Evolutionary conservation across 2,797 vertebrate genomes (phyloP).

Genomic region (Natrix natrix): DNA sequence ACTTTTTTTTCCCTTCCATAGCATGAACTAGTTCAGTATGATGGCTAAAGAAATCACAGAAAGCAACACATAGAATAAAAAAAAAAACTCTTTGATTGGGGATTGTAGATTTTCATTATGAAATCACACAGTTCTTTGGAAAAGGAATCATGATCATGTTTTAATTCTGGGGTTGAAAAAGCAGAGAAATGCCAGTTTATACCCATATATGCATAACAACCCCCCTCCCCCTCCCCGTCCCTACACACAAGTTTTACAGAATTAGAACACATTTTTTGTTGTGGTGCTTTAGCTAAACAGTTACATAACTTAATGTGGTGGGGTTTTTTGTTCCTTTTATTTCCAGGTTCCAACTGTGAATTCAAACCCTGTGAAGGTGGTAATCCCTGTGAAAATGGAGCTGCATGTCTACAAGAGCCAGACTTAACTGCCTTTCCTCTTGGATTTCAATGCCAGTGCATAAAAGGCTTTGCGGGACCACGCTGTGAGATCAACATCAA

Average conservation of each 20-base stretch:
- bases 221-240: no score
- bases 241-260: background rate
- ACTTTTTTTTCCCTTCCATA: background rate
- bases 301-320: conserved; percentile 37
- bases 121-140: background rate
- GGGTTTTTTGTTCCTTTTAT: conserved; percentile 41
- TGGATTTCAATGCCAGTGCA: conserved; percentile 79
- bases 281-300: background rate
- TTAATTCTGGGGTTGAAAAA: background rate
- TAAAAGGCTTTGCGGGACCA: conserved; percentile 75
- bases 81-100: background rate
- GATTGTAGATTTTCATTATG: background rate
- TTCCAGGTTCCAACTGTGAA: conserved; percentile 80
- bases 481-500: conserved; percentile 83
- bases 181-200: background rate
- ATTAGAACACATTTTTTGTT: background rate
- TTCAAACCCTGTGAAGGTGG: conserved; percentile 77
- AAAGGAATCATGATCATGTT: background rate
- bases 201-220: background rate
- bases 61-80: background rate
- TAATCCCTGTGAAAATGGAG: conserved; percentile 81
- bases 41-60: background rate
- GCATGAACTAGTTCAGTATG: background rate
- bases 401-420: conserved; percentile 76
- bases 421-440: conserved; percentile 75